Base-by-base conservation (phyloP, 30 jellyfish, hydroid and myxozoan species). In the Hydractinia symbiolongicarpus region DNA sequence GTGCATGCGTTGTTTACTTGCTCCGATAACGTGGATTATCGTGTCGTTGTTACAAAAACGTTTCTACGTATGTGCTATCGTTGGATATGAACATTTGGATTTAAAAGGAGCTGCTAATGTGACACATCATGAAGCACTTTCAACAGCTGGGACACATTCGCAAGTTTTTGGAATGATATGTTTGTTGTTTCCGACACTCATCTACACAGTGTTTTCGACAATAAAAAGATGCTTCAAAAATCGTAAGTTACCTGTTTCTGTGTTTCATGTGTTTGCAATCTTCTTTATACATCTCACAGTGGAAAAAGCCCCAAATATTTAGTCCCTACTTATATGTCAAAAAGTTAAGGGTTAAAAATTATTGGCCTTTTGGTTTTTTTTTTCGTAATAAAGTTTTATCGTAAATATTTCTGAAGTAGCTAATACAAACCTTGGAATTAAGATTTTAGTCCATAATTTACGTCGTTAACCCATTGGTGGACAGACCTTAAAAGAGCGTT, bases 21-120 rank as follows among this genome's bases (percentile, higher is more conserved):
- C 74, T 7, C 74, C 74, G 8, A 64, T 64, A 6, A 64, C 74
- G 9, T 64, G 74, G 74, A 64, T 64, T 64, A 64, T 64, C 0
- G 9, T 64, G 7, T n/a, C 74, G 74, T 4, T 64, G 52, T 4
- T 64, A 51, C 74, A 64, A 2, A 51, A 44, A 13, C 19, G 74
- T n/a, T 44, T 64, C 1, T 64, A 64, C 17, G 40, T 64, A 7
- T 64, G 74, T 51, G 74, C 74, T 51, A 51, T 4, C 7, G 17
- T 64, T 64, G 74, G 74, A 7, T 51, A 44, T 7, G 40, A 6
- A 64, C 9, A 7, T 1, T 9, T 13, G 19, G 52, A 64, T 64
- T 64, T 13, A 64, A 8, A 64, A n/a, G 19, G 52, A n/a, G 8
- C 7, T 4, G 40, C 19, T 9, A 64, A 64, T 64, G 40, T 13